Evolutionary conservation across 2,888 invertebrate genomes (phyloP), one percentile per base, ranked within the genome.

Genomic region (Pyrrhia umbra): DNA sequence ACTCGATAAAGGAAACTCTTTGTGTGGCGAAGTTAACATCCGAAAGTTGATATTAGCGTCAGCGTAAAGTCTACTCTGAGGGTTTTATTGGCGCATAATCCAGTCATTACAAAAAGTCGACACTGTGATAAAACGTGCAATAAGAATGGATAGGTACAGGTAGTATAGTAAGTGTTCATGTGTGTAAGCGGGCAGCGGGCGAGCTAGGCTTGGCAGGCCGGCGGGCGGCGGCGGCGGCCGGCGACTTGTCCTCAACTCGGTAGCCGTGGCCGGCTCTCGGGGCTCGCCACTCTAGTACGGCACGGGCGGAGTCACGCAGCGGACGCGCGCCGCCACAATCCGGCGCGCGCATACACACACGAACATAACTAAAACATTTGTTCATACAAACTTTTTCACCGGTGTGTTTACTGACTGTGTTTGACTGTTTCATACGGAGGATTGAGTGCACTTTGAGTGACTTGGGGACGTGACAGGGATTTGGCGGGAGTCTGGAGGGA

Each of bases 261-360:
- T 89, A 89, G 88, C 89, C 84, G 71, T 80, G 85, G 85, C 86
- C 85, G 87, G 85, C 81, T 83, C 86, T 84, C 68, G 52, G 65
- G 62, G 84, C 79, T 80, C 79, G 80, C 80, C 78, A 77, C 81
- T 82, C 90, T 93, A 94, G 94, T 94, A 93, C 89, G 86, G 88
- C 88, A 91, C 92, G 85, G 85, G 85, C 90, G 83, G 81, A 90
- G 84, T 83, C 80, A 82, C 87, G 87, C 83, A 83, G 74, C 92
- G 93, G 94, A 90, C 94, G 94, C 90, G 82, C 86, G 87, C 76
- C 75, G 77, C 80, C 21, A 78, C 68, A 39, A 69, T 52, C 64
- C 85, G 84, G 87, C 89, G 91, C 89, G 90, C 90, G 88, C 88
- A 87, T 59, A 65, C 78, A 83, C 79, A 77, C 78, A 77, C 78